A percentile compares a stretch with the other conserved stretches of the same genome.
These are phyloP conservation scores for Adelognathus sp. DNA, from an alignment of 2,888 invertebrate genomes.

Conservation along the genomic window DNA sequence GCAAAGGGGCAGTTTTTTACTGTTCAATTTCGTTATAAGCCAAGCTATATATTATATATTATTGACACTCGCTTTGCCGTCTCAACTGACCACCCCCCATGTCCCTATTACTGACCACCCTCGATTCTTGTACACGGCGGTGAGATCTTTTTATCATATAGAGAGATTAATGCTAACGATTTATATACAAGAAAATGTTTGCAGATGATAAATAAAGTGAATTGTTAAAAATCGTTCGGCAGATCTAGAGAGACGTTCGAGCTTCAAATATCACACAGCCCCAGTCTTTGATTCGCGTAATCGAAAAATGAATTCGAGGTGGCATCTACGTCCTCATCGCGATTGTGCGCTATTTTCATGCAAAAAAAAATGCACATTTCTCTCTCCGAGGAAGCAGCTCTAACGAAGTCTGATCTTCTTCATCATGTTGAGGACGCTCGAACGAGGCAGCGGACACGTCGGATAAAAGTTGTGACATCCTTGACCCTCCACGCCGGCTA, in stretches of 20 bases:
- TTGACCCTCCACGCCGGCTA: slow-evolving; percentile 85
- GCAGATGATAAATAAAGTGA: too few relatives aligned
- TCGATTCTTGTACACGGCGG: too few relatives aligned
- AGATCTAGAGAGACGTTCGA: not conserved
- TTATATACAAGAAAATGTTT: slow-evolving; percentile 40
- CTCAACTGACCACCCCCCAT: too few relatives aligned
- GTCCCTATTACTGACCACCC: slow-evolving; percentile 31
- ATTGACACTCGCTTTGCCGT: too few relatives aligned
- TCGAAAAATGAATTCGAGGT: not conserved
- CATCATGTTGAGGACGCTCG: slow-evolving; percentile 85
- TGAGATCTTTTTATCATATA: too few relatives aligned
- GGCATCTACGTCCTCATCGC: not conserved
- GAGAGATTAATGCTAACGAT: not conserved
- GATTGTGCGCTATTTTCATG: not conserved
- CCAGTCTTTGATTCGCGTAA: slow-evolving; percentile 1
- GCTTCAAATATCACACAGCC: slow-evolving; percentile 27
- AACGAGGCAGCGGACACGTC: slow-evolving; percentile 85
- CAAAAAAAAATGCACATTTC: not conserved
- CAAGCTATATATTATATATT: too few relatives aligned
- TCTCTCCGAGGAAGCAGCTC: not conserved
- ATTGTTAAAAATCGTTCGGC: not conserved
- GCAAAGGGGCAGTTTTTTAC: too few relatives aligned
- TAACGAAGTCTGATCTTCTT: slow-evolving; percentile 82
- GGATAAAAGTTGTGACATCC: slow-evolving; percentile 87
- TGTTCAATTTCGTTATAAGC: too few relatives aligned